These are phyloP conservation scores for Dynastes grantii DNA, from an alignment of 2,888 invertebrate genomes.

Conservation along the genomic window DNA sequence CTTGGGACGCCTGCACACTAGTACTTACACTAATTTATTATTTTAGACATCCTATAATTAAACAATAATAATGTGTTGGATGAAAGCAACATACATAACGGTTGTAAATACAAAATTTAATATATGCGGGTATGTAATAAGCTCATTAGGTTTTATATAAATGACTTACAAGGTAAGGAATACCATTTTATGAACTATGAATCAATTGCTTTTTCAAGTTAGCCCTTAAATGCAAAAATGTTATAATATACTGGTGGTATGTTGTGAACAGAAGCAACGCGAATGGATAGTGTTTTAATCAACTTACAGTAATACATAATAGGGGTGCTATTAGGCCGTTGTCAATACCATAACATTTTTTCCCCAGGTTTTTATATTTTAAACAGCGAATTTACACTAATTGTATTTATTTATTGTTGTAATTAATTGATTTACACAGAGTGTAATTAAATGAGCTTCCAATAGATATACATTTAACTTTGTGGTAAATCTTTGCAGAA, in stretches of 20 bases:
- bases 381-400: not conserved
- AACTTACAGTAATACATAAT: not conserved
- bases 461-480: too few relatives aligned
- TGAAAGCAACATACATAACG: not conserved
- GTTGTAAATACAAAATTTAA: not conserved
- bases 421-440: not conserved
- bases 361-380: constrained; percentile 4
- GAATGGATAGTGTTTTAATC: not conserved
- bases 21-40: not conserved
- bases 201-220: not conserved
- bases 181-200: not conserved
- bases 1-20: too few relatives aligned
- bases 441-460: too few relatives aligned
- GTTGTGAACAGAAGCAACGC: not conserved
- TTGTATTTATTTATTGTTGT: constrained; percentile 8
- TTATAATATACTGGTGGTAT: constrained; percentile 1
- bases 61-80: not conserved
- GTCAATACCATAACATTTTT: constrained; percentile 33
- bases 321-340: constrained; percentile 37
- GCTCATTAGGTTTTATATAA: constrained; percentile 29
- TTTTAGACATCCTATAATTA: not conserved
- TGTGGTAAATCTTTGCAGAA: too few relatives aligned
- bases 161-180: not conserved
- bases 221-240: constrained; percentile 9
- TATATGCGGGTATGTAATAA: constrained; percentile 17